These are phyloP conservation scores for Arenaria interpres DNA, from an alignment of 2,113 vertebrate genomes.

Conservation along the genomic window DNA sequence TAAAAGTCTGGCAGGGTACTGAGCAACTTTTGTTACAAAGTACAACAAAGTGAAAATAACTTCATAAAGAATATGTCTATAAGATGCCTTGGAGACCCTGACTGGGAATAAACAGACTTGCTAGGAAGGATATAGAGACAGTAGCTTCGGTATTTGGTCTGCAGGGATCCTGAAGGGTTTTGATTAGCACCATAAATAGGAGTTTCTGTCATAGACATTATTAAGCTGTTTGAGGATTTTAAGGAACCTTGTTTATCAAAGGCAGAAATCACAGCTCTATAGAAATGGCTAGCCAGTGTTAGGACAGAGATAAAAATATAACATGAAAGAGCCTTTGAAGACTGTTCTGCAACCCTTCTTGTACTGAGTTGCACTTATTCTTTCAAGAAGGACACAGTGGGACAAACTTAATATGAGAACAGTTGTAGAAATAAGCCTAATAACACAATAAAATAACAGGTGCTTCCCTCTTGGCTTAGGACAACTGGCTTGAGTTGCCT, in stretches of 20 bases:
- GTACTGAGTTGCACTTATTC: background rate
- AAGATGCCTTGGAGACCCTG: background rate
- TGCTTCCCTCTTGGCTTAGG: background rate
- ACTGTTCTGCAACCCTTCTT: background rate
- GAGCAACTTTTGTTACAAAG: background rate
- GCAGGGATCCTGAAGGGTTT: background rate
- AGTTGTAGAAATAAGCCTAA: background rate
- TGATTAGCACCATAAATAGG: slow-evolving; percentile 35
- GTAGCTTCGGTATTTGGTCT: slow-evolving; percentile 1
- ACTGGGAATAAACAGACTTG: background rate
- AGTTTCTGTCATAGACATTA: background rate
- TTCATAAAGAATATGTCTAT: background rate
- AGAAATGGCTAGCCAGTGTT: background rate
- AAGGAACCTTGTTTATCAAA: slow-evolving; percentile 27
- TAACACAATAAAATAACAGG: background rate
- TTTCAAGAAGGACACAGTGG: background rate
- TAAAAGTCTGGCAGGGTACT: background rate
- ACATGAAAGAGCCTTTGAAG: slow-evolving; percentile 25
- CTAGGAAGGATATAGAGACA: background rate
- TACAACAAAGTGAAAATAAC: slow-evolving; percentile 16
- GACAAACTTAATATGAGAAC: background rate
- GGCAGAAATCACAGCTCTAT: background rate
- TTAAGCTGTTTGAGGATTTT: background rate
- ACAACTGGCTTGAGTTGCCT: background rate
- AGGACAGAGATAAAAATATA: slow-evolving; percentile 30